Evolutionary conservation across 2,888 invertebrate species (phyloP), one percentile per base, ranked within the genome.

Genomic region (Drosophila siamana): DNA sequence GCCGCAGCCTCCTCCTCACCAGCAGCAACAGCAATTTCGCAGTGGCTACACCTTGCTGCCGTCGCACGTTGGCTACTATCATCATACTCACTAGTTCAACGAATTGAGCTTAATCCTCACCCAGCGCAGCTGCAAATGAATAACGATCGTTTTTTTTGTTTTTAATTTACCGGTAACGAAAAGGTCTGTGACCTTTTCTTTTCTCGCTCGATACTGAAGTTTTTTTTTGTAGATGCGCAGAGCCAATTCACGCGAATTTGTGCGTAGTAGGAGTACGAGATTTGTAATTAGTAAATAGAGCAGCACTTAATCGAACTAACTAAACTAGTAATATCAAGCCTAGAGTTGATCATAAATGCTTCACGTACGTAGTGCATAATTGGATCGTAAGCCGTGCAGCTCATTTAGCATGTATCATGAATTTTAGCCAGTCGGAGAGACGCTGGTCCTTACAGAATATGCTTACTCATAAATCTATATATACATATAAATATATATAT

Each of bases 211-310:
- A 9, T 26, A 44, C 8, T 46, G 19, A 38, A 62, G 26, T 5
- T 33, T 40, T 40, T 41, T 62, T 77, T 62, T 70, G 50, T 61
- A 63, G 62, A 59, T 28, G 54, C 62, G 22, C 62, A 46, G 8
- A 8, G 46, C 28, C 15, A 28, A 19, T 24, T 33, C 13, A 26
- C n/a, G 33, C 4, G 19, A 44, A 36, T 33, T 33, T 33, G 33
- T 22, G 61, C 46, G 62, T 38, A 56, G 46, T 62, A 56, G 47
- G 46, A 33, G 4, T 9, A 48, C 15, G 22, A 60, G 62, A 48
- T 65, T 86, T 86, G 80, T 88, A 83, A 88, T 80, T 79, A 87
- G 85, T 64, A 74, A 80, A 62, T 80, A 83, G 77, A 83, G 77
- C 80, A 47, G 69, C 76, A 75, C 76, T 66, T 71, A 79, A 87